Conservation (phyloP, 2,797 vertebrate genomes). For the Bradypus variegatus region DNA sequence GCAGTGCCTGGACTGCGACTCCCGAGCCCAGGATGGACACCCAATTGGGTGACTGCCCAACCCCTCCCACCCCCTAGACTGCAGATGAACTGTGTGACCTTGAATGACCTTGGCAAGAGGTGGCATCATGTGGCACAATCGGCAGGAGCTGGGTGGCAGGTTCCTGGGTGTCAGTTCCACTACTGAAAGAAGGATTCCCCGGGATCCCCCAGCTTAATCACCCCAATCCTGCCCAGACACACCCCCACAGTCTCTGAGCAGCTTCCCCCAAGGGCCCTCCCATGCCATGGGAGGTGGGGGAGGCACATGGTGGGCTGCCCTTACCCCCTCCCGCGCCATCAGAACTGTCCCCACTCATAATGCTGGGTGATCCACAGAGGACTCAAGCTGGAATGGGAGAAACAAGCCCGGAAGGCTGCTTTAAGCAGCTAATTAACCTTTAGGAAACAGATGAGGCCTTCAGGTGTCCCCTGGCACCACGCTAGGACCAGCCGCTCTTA, state of each 20-base stretch:
- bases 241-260: background rate
- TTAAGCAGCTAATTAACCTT: background rate
- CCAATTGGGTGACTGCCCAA: fast-evolving
- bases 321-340: background rate
- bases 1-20: background rate
- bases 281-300: background rate
- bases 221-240: no score
- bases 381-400: background rate
- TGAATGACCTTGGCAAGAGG: background rate
- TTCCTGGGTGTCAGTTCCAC: background rate
- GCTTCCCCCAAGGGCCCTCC: background rate
- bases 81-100: background rate
- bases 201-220: background rate
- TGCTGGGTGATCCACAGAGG: background rate
- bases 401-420: background rate
- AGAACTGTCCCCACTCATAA: background rate
- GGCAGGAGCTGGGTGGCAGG: background rate
- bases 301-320: background rate
- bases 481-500: background rate
- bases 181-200: background rate
- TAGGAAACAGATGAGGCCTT: background rate
- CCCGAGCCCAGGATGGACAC: background rate
- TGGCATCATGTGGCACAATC: background rate
- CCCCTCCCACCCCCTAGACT: background rate
- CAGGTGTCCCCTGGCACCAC: background rate